Evolutionary conservation across 2,888 invertebrate genomes (phyloP), one percentile per base, ranked within the genome.

Genomic region (Brachypterus glaber): DNA sequence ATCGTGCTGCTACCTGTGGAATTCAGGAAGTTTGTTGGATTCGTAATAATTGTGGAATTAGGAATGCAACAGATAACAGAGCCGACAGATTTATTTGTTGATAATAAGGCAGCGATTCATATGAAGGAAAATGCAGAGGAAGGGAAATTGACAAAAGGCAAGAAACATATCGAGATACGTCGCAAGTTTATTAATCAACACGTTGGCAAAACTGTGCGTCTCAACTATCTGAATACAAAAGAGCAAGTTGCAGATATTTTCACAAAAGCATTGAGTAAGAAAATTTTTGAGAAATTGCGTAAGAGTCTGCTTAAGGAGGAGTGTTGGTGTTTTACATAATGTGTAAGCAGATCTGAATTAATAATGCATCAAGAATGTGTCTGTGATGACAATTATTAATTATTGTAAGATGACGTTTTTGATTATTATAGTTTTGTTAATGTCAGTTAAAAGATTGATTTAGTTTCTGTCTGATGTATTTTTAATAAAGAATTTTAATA

Each of bases 11-110:
- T 14, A 53, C 51, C 3, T 45, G 47, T 5, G 33, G 46, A 3
- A 55, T 55, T 30, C 46, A 56, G 29, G 57, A 57, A 13, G 41
- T 55, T 9, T 50, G 54, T 37, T 56, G 56, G 55, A 46, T 55
- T 8, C 37, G 49, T 25, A 41, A 52, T 13, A 27, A 54, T 13
- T 48, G 40, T 15, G 3, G 52, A 55, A 47, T 30, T 56, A 7
- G 15, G 36, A 29, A 31, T 48, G 8, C n/a, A 41, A 15, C 41
- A 47, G n/a, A 7, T 38, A 1, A 37, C 27, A 27, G 8, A 47
- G 37, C 55, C 54, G 1, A 54, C 51, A 9, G 32, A 16, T 15
- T 17, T 41, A n/a, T 45, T 26, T 30, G 36, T 57, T 12, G 55
- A 59, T 31, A 57, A 57, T 35, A 35, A 46, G 35, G 48, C 57